phyloP scores from a whole-genome alignment of 92 coral and sea anemone species.

The Zoanthus gigantus region DNA sequence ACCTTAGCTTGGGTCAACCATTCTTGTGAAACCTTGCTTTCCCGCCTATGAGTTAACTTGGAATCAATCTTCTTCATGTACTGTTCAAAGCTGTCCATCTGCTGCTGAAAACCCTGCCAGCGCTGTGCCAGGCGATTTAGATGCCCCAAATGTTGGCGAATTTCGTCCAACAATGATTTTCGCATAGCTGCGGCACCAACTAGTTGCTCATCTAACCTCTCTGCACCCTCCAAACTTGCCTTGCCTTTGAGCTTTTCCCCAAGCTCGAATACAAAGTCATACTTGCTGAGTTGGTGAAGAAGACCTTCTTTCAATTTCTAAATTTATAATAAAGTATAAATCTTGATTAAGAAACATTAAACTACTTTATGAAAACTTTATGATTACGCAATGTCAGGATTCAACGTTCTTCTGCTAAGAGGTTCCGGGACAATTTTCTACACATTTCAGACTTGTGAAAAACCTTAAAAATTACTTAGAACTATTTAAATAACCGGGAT shows the following conservation, averaged over 20 bases:
- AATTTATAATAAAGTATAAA: neutral
- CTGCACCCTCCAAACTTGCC: conserved; percentile 86
- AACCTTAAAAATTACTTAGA: too few relatives aligned
- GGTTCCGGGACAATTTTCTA: too few relatives aligned
- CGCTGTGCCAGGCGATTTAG: conserved; percentile 73
- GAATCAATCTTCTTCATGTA: conserved; percentile 93
- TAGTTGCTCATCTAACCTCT: conserved; percentile 83
- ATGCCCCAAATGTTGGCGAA: conserved; percentile 75
- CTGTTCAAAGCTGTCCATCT: conserved; percentile 86
- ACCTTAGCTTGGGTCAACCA: conserved; percentile 96
- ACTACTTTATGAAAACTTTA: too few relatives aligned
- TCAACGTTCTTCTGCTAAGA: too few relatives aligned
- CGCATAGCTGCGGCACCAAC: conserved; percentile 74
- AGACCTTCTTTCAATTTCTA: conserved; percentile 83
- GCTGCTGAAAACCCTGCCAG: conserved; percentile 86
- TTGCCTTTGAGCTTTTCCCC: conserved; percentile 79
- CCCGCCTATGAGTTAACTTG: conserved; percentile 71
- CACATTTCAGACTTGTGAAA: too few relatives aligned
- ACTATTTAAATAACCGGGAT: too few relatives aligned
- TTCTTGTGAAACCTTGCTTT: conserved; percentile 84
- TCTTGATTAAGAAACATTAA: too few relatives aligned
- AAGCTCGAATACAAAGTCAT: conserved; percentile 72
- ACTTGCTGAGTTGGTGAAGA: conserved; percentile 62
- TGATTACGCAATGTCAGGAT: too few relatives aligned
- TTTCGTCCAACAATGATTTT: conserved; percentile 87